Conservation (phyloP, 2,113 vertebrate genomes). For the Daboia siamensis region DNA sequence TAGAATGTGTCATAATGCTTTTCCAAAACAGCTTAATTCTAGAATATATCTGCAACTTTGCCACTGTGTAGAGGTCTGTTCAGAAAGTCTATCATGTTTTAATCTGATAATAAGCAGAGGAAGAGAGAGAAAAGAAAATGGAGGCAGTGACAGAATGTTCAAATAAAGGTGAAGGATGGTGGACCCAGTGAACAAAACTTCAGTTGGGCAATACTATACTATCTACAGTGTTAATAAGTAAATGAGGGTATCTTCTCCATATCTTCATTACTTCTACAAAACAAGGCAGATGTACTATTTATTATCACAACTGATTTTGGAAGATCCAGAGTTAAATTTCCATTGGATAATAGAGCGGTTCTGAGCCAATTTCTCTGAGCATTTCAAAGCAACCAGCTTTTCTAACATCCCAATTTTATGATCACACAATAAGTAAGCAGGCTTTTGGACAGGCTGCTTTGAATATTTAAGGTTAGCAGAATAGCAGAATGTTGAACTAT, state of each 20-base stretch:
- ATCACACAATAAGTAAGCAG: neutral
- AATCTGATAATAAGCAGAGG: neutral
- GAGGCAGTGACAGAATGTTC: neutral
- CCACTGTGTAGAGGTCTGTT: neutral
- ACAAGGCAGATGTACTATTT: neutral
- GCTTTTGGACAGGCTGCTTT: neutral
- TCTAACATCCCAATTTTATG: neutral
- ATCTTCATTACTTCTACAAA: neutral
- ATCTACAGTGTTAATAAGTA: neutral
- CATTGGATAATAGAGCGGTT: neutral
- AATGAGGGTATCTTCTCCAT: neutral
- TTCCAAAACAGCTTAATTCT: neutral
- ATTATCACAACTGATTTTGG: neutral
- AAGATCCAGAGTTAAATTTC: neutral
- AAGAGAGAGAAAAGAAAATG: neutral
- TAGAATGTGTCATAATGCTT: neutral
- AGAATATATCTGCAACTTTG: neutral
- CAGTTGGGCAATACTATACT: neutral
- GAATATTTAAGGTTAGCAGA: neutral
- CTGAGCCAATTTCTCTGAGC: neutral
- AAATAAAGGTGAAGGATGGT: neutral
- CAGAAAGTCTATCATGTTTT: neutral
- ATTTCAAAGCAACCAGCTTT: neutral
- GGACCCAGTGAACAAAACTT: neutral
- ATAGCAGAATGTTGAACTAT: neutral